These are phyloP conservation scores for Petrocephalus schoutedeni DNA, from an alignment of 2,797 vertebrate species.

Conservation along the genomic window DNA sequence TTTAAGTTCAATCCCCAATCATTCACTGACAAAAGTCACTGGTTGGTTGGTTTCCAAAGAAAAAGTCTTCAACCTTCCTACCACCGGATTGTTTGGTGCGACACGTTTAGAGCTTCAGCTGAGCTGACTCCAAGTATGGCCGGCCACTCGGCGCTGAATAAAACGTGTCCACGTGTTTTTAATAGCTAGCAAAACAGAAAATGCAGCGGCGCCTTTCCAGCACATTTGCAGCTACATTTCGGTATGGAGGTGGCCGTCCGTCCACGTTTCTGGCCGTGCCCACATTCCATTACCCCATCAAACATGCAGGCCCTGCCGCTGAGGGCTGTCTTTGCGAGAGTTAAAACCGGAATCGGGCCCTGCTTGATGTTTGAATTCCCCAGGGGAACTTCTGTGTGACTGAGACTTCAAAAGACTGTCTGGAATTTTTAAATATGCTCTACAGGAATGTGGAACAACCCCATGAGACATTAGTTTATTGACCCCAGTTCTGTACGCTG, in stretches of 20 bases:
- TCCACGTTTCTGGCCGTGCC: background rate
- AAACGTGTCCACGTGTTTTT: background rate
- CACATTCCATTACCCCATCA: background rate
- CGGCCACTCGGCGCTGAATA: background rate
- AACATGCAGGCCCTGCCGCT: background rate
- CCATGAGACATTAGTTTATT: background rate
- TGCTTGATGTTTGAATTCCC: background rate
- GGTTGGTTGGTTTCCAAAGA: background rate
- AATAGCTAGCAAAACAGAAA: background rate
- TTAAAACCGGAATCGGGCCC: background rate
- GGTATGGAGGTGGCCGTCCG: background rate
- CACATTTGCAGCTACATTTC: background rate
- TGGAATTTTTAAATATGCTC: slow-evolving; percentile 12
- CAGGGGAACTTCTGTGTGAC: background rate
- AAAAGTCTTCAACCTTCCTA: background rate
- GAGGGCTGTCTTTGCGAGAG: background rate
- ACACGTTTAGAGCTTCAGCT: background rate
- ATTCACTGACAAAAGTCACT: background rate
- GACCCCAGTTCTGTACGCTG: background rate
- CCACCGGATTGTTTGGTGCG: background rate
- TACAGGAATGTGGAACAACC: slow-evolving; percentile 3
- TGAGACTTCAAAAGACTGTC: background rate
- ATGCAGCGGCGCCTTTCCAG: background rate
- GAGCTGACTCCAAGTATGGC: background rate
- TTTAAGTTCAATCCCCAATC: background rate